phyloP scores from a whole-genome alignment of 2,113 vertebrate species.

The Pavo muticus region DNA sequence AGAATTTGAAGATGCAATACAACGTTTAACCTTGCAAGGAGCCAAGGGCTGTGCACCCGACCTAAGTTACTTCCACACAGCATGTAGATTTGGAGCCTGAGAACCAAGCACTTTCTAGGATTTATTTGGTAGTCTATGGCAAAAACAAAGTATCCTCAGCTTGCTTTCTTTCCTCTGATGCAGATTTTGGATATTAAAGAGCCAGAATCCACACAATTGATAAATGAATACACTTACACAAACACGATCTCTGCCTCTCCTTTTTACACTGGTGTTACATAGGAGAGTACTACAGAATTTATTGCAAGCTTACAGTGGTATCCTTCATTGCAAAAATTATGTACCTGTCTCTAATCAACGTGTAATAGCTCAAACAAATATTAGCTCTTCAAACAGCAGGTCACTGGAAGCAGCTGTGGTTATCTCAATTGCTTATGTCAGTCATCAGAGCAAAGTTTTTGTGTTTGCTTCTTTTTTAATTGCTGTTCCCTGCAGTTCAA shows the following conservation, averaged over 20 bases:
- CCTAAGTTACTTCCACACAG: background rate
- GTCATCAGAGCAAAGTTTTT: background rate
- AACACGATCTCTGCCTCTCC: background rate
- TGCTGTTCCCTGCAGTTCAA: background rate
- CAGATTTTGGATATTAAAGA: background rate
- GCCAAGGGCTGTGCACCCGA: background rate
- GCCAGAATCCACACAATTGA: background rate
- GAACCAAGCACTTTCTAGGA: background rate
- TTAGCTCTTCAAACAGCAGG: conserved; percentile 17
- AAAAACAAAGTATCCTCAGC: background rate
- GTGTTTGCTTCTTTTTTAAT: conserved; percentile 5
- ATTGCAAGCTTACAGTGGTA: background rate
- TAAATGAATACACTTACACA: background rate
- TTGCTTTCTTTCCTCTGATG: background rate
- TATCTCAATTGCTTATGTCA: background rate
- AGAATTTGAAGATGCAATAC: background rate
- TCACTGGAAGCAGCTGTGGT: background rate
- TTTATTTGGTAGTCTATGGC: background rate
- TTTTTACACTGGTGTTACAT: background rate
- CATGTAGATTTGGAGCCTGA: background rate
- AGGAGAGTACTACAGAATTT: background rate
- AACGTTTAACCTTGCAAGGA: background rate
- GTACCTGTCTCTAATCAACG: background rate
- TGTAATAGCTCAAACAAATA: background rate
- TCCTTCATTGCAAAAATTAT: background rate